phyloP scores from a whole-genome alignment of 2,888 invertebrate genomes.

The Eupithecia insigniata region DNA sequence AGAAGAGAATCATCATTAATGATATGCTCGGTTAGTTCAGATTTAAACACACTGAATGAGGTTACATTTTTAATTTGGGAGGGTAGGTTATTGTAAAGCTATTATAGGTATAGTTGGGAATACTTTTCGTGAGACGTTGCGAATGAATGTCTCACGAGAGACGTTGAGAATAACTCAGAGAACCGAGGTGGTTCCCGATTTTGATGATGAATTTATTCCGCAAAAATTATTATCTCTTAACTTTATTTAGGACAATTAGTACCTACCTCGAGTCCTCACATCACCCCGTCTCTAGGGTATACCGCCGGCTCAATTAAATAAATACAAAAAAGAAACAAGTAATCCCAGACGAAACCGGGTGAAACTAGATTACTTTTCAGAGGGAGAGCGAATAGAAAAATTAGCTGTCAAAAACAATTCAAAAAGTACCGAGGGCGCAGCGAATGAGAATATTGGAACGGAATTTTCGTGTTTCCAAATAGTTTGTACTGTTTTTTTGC shows the following conservation, averaged over 20 bases:
- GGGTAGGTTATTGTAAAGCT: too few species aligned
- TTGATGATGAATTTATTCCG: too few species aligned
- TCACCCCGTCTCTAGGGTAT: slow-evolving; percentile 77
- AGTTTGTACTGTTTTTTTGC: not conserved
- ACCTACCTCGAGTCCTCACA: slow-evolving; percentile 57
- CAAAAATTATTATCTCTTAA: too few species aligned
- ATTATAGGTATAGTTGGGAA: too few species aligned
- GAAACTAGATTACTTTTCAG: slow-evolving; percentile 65
- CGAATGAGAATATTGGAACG: slow-evolving; percentile 15
- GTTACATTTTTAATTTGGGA: too few species aligned
- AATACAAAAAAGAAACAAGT: slow-evolving; percentile 66
- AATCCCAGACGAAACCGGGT: slow-evolving; percentile 43
- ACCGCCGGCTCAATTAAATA: slow-evolving; percentile 75
- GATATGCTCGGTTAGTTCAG: too few species aligned
- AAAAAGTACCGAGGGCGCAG: slow-evolving; percentile 20
- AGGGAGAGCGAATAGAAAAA: slow-evolving; percentile 42
- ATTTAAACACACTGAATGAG: too few species aligned
- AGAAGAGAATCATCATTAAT: too few species aligned
- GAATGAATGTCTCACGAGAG: too few species aligned
- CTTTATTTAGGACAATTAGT: slow-evolving; percentile 53
- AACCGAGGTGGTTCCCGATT: too few species aligned
- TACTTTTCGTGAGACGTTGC: too few species aligned
- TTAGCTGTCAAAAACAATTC: slow-evolving; percentile 37
- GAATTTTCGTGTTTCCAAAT: not conserved
- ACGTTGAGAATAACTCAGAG: too few species aligned